Percentiles rank a stretch among this genome's conserved stretches.
Conservation (phyloP, 2,888 invertebrate species). For the Phoenoteleia sp. region DNA sequence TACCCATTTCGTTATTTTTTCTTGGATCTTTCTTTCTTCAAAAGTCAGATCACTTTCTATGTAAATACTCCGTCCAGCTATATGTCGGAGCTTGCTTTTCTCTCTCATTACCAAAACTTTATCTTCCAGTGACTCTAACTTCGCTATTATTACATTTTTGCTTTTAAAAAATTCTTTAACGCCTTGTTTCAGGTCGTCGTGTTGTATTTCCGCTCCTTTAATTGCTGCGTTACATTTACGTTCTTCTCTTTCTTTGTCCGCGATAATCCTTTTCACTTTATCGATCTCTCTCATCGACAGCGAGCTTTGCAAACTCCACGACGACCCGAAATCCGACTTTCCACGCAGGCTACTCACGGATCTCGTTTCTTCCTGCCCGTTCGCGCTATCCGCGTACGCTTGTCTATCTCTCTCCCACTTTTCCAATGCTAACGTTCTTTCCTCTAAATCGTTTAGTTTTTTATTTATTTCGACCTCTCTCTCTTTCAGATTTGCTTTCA, state of each 20-base stretch:
- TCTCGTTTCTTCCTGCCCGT: background rate
- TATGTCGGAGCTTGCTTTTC: background rate
- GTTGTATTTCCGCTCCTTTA: background rate
- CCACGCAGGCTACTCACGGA: background rate
- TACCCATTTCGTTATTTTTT: background rate
- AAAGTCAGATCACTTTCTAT: background rate
- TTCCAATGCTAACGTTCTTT: background rate
- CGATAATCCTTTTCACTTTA: background rate
- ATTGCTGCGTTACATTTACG: background rate
- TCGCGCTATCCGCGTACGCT: background rate
- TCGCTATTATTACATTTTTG: background rate
- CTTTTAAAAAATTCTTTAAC: background rate
- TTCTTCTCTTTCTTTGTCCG: background rate
- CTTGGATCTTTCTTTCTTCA: constrained; percentile 14
- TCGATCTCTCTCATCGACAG: background rate
- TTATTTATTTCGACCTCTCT: background rate
- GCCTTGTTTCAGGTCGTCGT: background rate
- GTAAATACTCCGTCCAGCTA: background rate
- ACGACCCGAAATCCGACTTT: background rate
- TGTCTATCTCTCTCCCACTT: background rate
- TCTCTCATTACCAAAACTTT: constrained; percentile 9
- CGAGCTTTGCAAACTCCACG: background rate
- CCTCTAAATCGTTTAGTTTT: background rate
- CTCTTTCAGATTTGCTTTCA: too few relatives aligned
- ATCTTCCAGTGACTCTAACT: background rate